phyloP scores from a whole-genome alignment of 2,797 vertebrate species.

The Poeciliopsis paucimaculata region DNA sequence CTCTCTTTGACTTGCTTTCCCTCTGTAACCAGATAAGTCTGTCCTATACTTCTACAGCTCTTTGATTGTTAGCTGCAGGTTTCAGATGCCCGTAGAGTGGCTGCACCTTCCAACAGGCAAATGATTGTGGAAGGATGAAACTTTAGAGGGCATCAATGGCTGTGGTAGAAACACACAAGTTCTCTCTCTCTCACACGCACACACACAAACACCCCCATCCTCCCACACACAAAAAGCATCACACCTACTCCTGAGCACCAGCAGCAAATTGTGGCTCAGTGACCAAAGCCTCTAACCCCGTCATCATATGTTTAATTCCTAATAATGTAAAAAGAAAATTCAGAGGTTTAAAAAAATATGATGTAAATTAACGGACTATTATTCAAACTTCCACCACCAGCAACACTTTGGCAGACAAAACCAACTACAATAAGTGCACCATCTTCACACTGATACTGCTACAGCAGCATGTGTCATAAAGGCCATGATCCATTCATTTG shows the following conservation, averaged over 20 bases:
- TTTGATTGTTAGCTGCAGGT: constrained; percentile 83
- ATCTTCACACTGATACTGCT: background rate
- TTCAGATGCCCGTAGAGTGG: constrained; percentile 79
- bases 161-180: constrained; percentile 47
- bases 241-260: background rate
- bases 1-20: constrained; percentile 70
- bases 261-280: background rate
- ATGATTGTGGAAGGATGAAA: constrained; percentile 81
- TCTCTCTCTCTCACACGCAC: background rate
- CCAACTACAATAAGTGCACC: background rate
- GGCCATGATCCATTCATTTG: background rate
- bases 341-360: background rate
- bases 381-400: background rate
- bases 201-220: background rate
- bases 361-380: background rate
- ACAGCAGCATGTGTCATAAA: background rate
- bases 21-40: constrained; percentile 77
- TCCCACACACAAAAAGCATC: background rate
- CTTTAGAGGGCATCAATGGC: constrained; percentile 73
- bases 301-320: background rate
- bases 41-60: constrained; percentile 78
- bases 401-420: background rate
- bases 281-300: background rate
- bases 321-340: background rate
- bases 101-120: constrained; percentile 79